A percentile compares a stretch with the other conserved stretches of the same genome.
Evolutionary conservation across 2,888 invertebrate genomes (phyloP).

Genomic region (Drosophila kuntzei): DNA sequence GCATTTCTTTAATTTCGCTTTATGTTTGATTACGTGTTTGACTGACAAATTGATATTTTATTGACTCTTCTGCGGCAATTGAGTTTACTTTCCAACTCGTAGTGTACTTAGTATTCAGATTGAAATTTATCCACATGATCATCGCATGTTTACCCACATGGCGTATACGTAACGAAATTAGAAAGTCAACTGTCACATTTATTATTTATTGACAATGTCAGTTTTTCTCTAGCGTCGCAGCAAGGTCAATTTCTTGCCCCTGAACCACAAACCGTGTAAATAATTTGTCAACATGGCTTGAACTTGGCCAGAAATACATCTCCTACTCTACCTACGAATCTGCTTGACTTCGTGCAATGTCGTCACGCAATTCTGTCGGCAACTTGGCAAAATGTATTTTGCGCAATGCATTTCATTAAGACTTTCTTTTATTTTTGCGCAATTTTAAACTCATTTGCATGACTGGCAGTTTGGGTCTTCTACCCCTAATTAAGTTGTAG

Average conservation of each 20-base stretch:
- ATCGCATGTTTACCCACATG: slow-evolving; percentile 11
- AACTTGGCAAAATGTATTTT: slow-evolving; percentile 37
- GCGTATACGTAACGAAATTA: slow-evolving; percentile 26
- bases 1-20: background rate
- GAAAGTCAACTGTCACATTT: slow-evolving; percentile 19
- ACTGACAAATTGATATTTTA: slow-evolving; percentile 24
- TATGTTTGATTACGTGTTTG: background rate
- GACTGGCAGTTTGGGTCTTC: slow-evolving; percentile 19
- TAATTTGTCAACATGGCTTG: slow-evolving; percentile 21
- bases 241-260: slow-evolving; percentile 7
- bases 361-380: slow-evolving; percentile 37
- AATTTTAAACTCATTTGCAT: slow-evolving; percentile 69
- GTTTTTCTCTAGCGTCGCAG: background rate
- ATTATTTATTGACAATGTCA: slow-evolving; percentile 45
- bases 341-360: slow-evolving; percentile 5
- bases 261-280: slow-evolving; percentile 24
- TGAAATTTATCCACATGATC: slow-evolving; percentile 6
- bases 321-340: slow-evolving; percentile 5
- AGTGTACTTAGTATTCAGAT: slow-evolving; percentile 1
- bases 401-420: slow-evolving; percentile 60
- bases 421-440: slow-evolving; percentile 13
- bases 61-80: slow-evolving; percentile 7
- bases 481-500: slow-evolving; percentile 52
- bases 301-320: slow-evolving; percentile 10
- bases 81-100: background rate